Evolutionary conservation across 2,888 invertebrate genomes (phyloP).

Genomic region (Ischnura elegans): DNA sequence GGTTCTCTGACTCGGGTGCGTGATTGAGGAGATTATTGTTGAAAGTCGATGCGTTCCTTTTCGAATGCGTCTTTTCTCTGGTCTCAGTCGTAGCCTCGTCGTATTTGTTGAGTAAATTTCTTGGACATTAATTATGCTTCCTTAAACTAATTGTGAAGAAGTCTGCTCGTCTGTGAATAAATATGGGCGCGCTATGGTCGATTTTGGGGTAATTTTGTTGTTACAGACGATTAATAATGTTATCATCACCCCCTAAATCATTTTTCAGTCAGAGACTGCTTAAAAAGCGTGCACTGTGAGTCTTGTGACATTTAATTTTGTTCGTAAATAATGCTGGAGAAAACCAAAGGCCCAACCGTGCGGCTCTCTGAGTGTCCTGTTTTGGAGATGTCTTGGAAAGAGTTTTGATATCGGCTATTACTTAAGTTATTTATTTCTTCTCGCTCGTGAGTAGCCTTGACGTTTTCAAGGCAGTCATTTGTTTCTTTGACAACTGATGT

Average conservation of each 20-base stretch:
- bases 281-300: not conserved
- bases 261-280: not conserved
- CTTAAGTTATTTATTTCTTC: not conserved
- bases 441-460: not conserved
- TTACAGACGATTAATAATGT: not conserved
- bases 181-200: not conserved
- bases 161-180: not conserved
- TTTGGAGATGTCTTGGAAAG: not conserved
- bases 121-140: not conserved
- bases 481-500: not conserved
- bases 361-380: not conserved
- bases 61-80: not conserved
- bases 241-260: not conserved
- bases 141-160: not conserved
- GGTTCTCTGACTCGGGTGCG: not conserved
- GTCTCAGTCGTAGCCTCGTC: not conserved
- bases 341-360: not conserved
- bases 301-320: not conserved
- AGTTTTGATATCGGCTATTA: not conserved
- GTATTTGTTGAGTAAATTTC: not conserved
- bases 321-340: not conserved
- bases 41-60: not conserved
- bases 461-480: not conserved
- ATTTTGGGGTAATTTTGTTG: not conserved
- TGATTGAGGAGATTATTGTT: not conserved